phyloP scores from a whole-genome alignment of 1,140 invertebrate genomes.

The Drosophila trapezifrons region DNA sequence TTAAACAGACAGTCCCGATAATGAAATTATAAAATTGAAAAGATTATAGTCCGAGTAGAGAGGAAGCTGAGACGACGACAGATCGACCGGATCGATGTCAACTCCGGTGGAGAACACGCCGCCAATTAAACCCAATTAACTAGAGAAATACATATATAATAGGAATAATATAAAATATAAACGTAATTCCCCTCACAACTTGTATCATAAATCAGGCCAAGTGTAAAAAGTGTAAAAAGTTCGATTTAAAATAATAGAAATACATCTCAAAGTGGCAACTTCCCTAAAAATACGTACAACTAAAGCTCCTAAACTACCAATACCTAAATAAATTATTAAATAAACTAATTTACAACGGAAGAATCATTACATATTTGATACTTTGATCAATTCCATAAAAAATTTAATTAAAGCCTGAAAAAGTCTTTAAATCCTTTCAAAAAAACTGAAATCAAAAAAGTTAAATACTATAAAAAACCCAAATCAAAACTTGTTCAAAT shows the following conservation, averaged over 20 bases:
- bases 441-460: background rate
- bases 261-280: constrained; percentile 33
- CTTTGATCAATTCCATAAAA: background rate
- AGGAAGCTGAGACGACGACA: constrained; percentile 62
- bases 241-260: constrained; percentile 6
- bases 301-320: constrained; percentile 41
- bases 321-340: constrained; percentile 10
- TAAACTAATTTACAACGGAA: too few relatives aligned
- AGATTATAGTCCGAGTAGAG: constrained; percentile 61
- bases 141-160: constrained; percentile 21
- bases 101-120: constrained; percentile 54
- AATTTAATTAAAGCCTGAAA: background rate
- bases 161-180: constrained; percentile 34
- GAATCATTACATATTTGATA: background rate
- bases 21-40: constrained; percentile 76
- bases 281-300: constrained; percentile 21
- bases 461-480: constrained; percentile 2
- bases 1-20: constrained; percentile 76
- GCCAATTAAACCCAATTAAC: constrained; percentile 69
- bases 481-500: background rate
- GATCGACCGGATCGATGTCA: constrained; percentile 66
- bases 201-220: constrained; percentile 61
- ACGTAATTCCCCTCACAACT: constrained; percentile 30
- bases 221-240: constrained; percentile 66
- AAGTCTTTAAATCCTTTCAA: background rate